These are phyloP conservation scores for Lucinisca nassula DNA, from an alignment of 2,888 invertebrate species.

Conservation along the genomic window DNA sequence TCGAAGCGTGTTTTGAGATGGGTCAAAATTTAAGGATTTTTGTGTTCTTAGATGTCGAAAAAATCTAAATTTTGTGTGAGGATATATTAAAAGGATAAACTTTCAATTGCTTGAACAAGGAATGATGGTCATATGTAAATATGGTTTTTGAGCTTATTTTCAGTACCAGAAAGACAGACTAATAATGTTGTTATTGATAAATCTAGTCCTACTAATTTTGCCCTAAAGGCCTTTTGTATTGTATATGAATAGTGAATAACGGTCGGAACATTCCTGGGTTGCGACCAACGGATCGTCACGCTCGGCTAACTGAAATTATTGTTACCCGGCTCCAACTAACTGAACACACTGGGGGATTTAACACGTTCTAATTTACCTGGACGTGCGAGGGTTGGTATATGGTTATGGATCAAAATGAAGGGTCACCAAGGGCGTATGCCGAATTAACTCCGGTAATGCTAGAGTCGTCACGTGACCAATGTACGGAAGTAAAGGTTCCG, in stretches of 20 bases:
- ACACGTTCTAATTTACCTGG: not conserved
- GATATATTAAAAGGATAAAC: not conserved
- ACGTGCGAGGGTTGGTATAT: not conserved
- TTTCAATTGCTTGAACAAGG: not conserved
- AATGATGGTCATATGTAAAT: not conserved
- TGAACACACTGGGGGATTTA: too few species aligned
- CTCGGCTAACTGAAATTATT: not conserved
- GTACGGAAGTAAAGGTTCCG: not conserved
- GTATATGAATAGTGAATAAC: not conserved
- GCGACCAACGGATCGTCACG: not conserved
- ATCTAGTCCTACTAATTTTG: not conserved
- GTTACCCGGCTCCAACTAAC: not conserved
- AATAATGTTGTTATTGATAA: not conserved
- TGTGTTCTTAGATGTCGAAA: not conserved
- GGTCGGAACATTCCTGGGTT: not conserved
- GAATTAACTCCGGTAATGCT: not conserved
- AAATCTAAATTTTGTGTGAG: not conserved
- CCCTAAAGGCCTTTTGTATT: not conserved
- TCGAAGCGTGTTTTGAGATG: not conserved
- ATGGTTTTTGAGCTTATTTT: not conserved
- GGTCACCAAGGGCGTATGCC: not conserved
- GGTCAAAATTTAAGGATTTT: not conserved
- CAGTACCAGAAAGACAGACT: not conserved
- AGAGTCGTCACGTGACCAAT: not conserved
- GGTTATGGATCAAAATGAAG: not conserved